Conservation (phyloP, 2,113 vertebrate species). For the Indicator maculatus region DNA sequence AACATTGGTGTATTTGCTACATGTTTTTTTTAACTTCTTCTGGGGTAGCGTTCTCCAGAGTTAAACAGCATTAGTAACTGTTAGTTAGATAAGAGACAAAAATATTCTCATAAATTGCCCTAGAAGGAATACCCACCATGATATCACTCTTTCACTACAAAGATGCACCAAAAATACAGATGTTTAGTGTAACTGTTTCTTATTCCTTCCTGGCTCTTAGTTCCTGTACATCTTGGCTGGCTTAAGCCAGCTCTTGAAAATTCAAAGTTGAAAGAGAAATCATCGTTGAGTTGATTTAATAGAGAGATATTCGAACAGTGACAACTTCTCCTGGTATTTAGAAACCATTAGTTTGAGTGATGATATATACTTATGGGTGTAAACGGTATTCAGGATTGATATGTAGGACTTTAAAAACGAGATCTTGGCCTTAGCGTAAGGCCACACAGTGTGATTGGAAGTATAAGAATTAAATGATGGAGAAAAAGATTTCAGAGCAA, state of each 20-base stretch:
- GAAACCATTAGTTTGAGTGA: background rate
- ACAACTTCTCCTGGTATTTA: background rate
- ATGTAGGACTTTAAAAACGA: background rate
- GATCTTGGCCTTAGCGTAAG: background rate
- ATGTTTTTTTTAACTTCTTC: background rate
- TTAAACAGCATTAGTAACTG: background rate
- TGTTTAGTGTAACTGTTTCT: background rate
- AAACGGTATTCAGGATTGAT: background rate
- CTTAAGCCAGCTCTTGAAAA: conserved; percentile 7
- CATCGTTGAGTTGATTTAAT: background rate
- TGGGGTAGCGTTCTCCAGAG: background rate
- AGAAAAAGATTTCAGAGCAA: background rate
- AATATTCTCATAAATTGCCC: background rate
- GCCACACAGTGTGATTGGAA: background rate
- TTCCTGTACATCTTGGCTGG: background rate
- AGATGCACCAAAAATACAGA: background rate
- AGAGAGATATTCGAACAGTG: background rate
- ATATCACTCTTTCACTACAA: background rate
- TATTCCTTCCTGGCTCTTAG: background rate
- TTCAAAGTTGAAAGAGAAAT: background rate
- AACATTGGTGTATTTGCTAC: background rate
- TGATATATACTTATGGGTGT: background rate
- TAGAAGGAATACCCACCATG: background rate
- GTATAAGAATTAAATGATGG: background rate
- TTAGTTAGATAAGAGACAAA: background rate